Conservation (phyloP, 2,797 vertebrate genomes). For the Manis javanica region DNA sequence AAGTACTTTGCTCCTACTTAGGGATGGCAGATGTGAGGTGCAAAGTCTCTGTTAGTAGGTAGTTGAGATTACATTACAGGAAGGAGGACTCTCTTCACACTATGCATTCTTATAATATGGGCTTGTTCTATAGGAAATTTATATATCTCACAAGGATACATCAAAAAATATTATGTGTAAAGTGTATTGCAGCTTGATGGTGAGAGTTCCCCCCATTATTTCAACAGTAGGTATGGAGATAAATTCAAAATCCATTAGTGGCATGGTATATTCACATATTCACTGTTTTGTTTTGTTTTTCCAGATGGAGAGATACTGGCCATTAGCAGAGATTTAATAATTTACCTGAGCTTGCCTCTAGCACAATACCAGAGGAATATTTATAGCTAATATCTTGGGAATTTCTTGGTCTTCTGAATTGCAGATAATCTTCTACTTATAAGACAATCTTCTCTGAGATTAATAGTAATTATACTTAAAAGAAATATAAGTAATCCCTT, state of each 20-base stretch:
- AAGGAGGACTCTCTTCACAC: neutral
- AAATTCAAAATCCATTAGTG: conserved; percentile 64
- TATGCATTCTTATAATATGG: neutral
- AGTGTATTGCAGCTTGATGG: neutral
- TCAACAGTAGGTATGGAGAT: conserved; percentile 24
- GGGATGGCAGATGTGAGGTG: neutral
- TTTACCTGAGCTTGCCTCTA: conserved; percentile 53
- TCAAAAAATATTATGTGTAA: conserved; percentile 3
- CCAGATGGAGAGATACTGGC: conserved; percentile 46
- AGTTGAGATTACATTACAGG: neutral
- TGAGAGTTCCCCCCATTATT: conserved; percentile 9
- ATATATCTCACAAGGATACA: neutral
- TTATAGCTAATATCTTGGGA: neutral
- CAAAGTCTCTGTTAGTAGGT: neutral
- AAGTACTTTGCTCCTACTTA: neutral
- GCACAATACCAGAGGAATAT: neutral
- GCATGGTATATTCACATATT: neutral
- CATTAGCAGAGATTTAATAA: conserved; percentile 74
- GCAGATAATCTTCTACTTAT: neutral
- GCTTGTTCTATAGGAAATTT: conserved; percentile 29
- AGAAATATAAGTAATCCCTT: conserved; percentile 18
- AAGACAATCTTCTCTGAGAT: neutral
- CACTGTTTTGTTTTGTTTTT: neutral
- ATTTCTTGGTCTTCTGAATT: neutral
- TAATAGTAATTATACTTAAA: conserved; percentile 33